Evolutionary conservation across 2,113 vertebrate genomes (phyloP).

Genomic region (Electrona antarctica): DNA sequence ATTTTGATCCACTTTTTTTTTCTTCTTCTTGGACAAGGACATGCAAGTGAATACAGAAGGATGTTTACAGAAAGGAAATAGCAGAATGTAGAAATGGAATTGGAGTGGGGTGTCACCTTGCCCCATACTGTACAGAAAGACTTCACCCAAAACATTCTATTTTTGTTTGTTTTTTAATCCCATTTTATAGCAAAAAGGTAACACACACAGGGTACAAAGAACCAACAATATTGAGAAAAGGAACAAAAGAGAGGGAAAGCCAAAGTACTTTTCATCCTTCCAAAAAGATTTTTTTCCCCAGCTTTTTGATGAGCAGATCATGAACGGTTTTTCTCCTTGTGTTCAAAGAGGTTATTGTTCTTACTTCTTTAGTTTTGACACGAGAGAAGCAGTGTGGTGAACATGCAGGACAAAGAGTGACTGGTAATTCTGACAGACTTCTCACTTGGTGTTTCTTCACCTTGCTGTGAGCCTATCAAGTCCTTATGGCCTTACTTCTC

Average conservation of each 20-base stretch:
- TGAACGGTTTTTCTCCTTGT: constrained; percentile 58
- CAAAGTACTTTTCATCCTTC: constrained; percentile 69
- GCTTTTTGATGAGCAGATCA: constrained; percentile 64
- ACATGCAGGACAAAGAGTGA: constrained; percentile 75
- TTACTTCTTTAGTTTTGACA: constrained; percentile 53
- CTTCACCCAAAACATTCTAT: constrained; percentile 70
- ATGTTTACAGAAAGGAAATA: constrained; percentile 60
- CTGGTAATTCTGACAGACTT: constrained; percentile 38
- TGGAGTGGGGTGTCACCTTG: constrained; percentile 31
- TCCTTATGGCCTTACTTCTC: constrained; percentile 66
- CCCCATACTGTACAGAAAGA: constrained; percentile 72
- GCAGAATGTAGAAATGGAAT: constrained; percentile 64
- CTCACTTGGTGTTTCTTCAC: constrained; percentile 43
- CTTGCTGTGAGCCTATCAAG: constrained; percentile 36
- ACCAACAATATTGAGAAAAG: constrained; percentile 77
- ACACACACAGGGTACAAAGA: constrained; percentile 82
- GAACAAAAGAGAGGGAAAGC: constrained; percentile 67
- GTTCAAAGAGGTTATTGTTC: constrained; percentile 44
- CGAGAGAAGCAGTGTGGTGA: constrained; percentile 70
- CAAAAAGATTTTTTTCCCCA: constrained; percentile 54
- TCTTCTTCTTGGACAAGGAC: constrained; percentile 71
- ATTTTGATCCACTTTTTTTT: constrained; percentile 61
- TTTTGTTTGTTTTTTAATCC: constrained; percentile 64
- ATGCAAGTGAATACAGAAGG: constrained; percentile 77
- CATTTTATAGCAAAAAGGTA: constrained; percentile 80